A percentile compares a stretch with the other conserved stretches of the same genome.
Evolutionary conservation across 2,797 vertebrate species (phyloP).

Genomic region (Pseudochirops corinnae): DNA sequence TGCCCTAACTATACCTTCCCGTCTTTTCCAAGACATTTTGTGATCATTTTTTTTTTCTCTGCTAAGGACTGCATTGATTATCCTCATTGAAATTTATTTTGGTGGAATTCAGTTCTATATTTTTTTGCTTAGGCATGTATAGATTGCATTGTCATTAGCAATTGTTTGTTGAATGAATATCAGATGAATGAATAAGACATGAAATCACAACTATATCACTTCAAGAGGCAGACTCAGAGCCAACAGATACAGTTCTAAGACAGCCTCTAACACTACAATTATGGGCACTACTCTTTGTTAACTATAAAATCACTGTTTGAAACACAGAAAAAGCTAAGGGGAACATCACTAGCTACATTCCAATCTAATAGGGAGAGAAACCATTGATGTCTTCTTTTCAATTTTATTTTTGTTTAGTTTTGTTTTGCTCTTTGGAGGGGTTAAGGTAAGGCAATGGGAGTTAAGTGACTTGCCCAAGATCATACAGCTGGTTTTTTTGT

Average conservation of each 20-base stretch:
- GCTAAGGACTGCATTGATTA: neutral
- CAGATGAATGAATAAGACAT: neutral
- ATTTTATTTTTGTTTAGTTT: no score
- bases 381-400: neutral
- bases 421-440: no score
- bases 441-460: no score
- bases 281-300: neutral
- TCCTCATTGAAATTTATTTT: neutral
- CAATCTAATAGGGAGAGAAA: neutral
- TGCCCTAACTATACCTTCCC: neutral
- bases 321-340: neutral
- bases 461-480: no score
- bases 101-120: neutral
- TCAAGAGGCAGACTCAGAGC: constrained; percentile 15
- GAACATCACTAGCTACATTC: neutral
- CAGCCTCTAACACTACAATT: neutral
- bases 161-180: neutral
- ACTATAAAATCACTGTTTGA: neutral
- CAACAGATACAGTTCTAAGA: constrained; percentile 12
- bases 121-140: neutral
- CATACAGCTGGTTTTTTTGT: no score
- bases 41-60: neutral
- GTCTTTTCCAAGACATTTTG: neutral
- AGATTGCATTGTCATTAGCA: neutral
- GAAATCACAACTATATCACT: neutral